Evolutionary conservation across 2,113 vertebrate genomes (phyloP).

Genomic region (Propithecus coquereli): DNA sequence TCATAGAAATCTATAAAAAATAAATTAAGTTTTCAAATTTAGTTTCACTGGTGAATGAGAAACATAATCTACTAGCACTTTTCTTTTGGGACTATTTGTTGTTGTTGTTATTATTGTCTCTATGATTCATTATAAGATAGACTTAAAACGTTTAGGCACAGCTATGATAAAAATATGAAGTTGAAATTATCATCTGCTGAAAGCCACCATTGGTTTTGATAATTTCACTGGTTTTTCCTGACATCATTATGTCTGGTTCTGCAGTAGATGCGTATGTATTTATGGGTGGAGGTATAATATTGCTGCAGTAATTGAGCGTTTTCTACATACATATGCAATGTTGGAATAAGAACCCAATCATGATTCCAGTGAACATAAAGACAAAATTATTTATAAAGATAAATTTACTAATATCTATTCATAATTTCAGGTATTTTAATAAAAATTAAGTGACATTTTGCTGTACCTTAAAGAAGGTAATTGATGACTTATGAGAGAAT

Average conservation of each 20-base stretch:
- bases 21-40: constrained; percentile 13
- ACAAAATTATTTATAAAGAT: not conserved
- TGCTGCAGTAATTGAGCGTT: not conserved
- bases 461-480: not conserved
- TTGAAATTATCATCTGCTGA: not conserved
- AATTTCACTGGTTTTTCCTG: not conserved
- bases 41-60: constrained; percentile 14
- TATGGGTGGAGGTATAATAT: not conserved
- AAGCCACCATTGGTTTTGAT: not conserved
- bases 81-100: not conserved
- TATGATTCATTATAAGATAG: not conserved
- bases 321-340: not conserved
- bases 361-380: not conserved
- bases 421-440: not conserved
- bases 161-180: not conserved
- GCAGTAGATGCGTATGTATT: not conserved
- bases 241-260: not conserved
- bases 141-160: constrained; percentile 26
- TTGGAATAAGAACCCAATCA: not conserved
- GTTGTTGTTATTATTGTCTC: not conserved
- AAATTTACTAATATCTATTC: not conserved
- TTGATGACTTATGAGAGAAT: not conserved
- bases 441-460: not conserved
- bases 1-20: not conserved
- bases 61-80: not conserved